Evolutionary conservation across 2,113 vertebrate genomes (phyloP), one percentile per base, ranked within the genome.

Genomic region (Prunella fulvescens): DNA sequence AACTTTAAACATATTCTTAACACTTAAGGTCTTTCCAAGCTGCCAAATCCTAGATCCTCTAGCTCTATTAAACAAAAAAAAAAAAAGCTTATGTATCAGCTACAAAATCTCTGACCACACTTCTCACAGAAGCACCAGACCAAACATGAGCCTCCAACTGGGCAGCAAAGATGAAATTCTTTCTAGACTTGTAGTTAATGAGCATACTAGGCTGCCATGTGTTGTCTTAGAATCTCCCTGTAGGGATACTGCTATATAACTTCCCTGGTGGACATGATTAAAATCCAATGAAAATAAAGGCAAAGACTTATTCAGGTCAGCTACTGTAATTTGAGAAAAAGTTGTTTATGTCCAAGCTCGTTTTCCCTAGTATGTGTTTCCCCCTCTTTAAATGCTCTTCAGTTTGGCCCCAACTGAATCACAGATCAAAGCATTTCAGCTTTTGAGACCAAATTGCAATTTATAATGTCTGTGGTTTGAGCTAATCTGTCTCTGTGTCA

Each of bases 381-480:
- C 79, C 87, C 85, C 79, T 95, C 81, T 94, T 91, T 95, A 94
- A 96, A 94, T 76, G 77, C 45, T 88, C 57, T 78, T 92, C 87
- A 93, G 61, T 94, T 96, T 88, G 65, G 91, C 91, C 94, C 80
- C 64, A 76, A 8, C 56, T 88, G 81, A 97, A 74, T 96, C 95
- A 94, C 95, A 97, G 97, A 98, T 98, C 97, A 98, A 98, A 98
- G 96, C 92, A 37, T 72, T 94, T 97, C 94, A 95, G 94, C 92
- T 98, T 97, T 96, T 90, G 95, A 97, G 95, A 85, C 92, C 92
- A 94, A 97, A 96, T 95, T 95, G 94, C 94, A 95, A 95, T 96
- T 96, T 97, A 96, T 97, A 97, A 97, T 72, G 92, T 97, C 95
- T 97, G 94, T 97, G 97, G 95, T 96, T 97, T 96, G 86, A 86